Evolutionary conservation across 2,113 vertebrate genomes (phyloP).

Genomic region (Eidolon helvum): DNA sequence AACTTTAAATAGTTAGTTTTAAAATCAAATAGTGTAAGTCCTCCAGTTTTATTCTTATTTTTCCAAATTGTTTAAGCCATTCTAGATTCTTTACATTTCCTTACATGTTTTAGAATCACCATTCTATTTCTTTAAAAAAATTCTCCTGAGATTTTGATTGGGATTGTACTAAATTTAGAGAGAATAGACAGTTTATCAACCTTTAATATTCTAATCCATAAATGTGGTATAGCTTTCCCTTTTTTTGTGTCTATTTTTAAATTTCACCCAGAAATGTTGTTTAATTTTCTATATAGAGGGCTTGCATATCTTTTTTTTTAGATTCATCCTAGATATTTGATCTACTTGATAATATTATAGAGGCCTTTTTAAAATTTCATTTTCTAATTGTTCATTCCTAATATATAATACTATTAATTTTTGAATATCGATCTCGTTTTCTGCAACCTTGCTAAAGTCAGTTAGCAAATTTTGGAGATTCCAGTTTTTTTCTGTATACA

Average conservation of each 20-base stretch:
- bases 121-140: not conserved
- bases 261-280: not conserved
- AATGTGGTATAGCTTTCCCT: not conserved
- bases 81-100: not conserved
- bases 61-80: not conserved
- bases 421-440: not conserved
- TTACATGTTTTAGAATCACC: not conserved
- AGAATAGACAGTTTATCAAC: not conserved
- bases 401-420: not conserved
- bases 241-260: not conserved
- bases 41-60: not conserved
- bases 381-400: not conserved
- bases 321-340: not conserved
- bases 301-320: not conserved
- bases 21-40: not conserved
- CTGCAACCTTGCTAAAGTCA: not conserved
- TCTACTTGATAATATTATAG: not conserved
- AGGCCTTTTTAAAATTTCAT: not conserved
- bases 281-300: not conserved
- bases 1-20: not conserved
- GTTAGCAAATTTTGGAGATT: not conserved
- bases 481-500: not conserved
- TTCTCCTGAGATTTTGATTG: not conserved
- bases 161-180: not conserved
- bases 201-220: not conserved